Percentiles rank a stretch among this genome's conserved stretches.
phyloP scores from a whole-genome alignment of 2,113 vertebrate genomes.

The Barbus barbus region DNA sequence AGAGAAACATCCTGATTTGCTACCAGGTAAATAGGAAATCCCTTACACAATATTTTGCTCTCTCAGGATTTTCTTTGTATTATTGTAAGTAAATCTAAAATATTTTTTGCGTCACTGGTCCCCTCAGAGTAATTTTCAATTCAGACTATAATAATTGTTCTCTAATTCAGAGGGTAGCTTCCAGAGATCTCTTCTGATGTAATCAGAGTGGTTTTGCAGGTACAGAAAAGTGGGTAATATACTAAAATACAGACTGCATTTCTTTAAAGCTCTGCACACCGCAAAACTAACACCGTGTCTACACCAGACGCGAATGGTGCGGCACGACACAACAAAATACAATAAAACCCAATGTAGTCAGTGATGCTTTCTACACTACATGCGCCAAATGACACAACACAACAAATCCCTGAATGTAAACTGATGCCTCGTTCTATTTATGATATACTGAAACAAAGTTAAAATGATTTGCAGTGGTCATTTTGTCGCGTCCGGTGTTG shows the following conservation, averaged over 20 bases:
- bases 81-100: constrained; percentile 3
- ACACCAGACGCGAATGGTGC: too few relatives aligned
- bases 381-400: too few relatives aligned
- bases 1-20: constrained; percentile 77
- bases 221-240: not conserved
- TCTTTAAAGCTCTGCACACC: not conserved
- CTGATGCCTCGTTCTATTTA: too few relatives aligned
- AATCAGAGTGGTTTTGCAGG: not conserved
- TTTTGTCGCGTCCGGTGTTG: too few relatives aligned
- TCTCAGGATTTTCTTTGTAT: not conserved
- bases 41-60: not conserved
- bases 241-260: not conserved
- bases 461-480: too few relatives aligned
- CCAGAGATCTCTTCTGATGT: not conserved
- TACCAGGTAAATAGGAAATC: constrained; percentile 80
- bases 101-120: not conserved
- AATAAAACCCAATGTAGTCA: too few relatives aligned
- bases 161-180: not conserved
- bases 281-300: not conserved
- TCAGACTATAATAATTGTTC: not conserved
- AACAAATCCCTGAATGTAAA: too few relatives aligned
- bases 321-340: too few relatives aligned
- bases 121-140: not conserved
- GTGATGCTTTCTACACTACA: too few relatives aligned
- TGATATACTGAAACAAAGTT: too few relatives aligned